These are phyloP conservation scores for Callospermophilus lateralis DNA, from an alignment of 2,113 vertebrate genomes.

Conservation along the genomic window DNA sequence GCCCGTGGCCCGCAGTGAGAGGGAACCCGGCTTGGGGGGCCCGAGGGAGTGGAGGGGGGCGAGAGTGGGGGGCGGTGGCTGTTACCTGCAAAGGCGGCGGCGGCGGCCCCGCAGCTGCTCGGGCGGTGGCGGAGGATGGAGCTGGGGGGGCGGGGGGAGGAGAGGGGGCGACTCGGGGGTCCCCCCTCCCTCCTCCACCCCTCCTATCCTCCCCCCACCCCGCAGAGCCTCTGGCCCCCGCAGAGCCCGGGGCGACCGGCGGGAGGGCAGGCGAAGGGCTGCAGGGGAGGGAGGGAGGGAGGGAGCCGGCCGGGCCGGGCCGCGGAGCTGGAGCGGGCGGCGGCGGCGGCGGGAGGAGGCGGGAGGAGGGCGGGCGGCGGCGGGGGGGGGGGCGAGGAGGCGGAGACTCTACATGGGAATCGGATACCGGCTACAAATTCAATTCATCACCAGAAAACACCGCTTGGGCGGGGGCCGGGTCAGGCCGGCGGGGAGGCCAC, in stretches of 20 bases:
- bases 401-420: conserved; percentile 82
- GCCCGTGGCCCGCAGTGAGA: background rate
- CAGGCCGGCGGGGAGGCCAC: background rate
- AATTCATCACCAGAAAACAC: conserved; percentile 74
- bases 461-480: conserved; percentile 60
- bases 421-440: conserved; percentile 81
- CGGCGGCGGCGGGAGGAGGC: conserved; percentile 31
- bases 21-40: background rate
- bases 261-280: conserved; percentile 72
- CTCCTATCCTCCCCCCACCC: conserved; percentile 83
- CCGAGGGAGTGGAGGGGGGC: background rate
- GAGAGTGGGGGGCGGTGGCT: conserved; percentile 70
- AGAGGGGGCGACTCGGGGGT: conserved; percentile 81
- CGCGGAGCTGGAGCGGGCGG: conserved; percentile 77
- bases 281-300: conserved; percentile 59
- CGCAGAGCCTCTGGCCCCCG: conserved; percentile 71
- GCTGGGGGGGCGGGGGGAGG: conserved; percentile 81
- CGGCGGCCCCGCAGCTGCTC: conserved; percentile 79
- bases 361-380: conserved; percentile 19
- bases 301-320: conserved; percentile 78
- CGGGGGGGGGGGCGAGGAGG: conserved; percentile 66
- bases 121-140: conserved; percentile 81
- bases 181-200: conserved; percentile 83
- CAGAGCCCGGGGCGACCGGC: conserved; percentile 70
- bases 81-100: conserved; percentile 84